Evolutionary conservation across 2,888 invertebrate species (phyloP).

Genomic region (Apotomis capreana): DNA sequence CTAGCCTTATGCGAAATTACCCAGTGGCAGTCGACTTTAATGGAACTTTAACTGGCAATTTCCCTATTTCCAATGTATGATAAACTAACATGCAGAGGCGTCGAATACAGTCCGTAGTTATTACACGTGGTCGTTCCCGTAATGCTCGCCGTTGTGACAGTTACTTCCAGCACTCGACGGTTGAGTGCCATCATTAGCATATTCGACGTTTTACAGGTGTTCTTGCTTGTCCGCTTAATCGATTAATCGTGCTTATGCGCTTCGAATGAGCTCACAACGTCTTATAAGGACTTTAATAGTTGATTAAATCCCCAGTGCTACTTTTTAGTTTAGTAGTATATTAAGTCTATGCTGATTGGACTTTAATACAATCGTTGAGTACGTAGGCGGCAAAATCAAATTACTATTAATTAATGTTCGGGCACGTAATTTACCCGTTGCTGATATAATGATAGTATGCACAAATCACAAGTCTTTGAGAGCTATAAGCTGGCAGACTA

Average conservation of each 20-base stretch:
- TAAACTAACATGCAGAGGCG: conserved; percentile 1
- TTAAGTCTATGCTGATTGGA: neutral
- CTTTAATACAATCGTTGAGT: neutral
- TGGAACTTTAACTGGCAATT: neutral
- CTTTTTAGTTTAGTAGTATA: neutral
- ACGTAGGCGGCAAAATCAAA: neutral
- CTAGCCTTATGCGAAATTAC: neutral
- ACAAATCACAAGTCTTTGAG: neutral
- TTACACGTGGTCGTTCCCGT: conserved; percentile 38
- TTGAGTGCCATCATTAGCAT: conserved; percentile 54
- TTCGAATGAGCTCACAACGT: neutral
- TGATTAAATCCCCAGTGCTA: no score
- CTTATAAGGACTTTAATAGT: no score
- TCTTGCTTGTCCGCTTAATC: conserved; percentile 34
- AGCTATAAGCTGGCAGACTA: neutral
- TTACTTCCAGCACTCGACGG: conserved; percentile 45
- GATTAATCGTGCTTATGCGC: neutral
- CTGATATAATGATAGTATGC: neutral
- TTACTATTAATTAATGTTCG: neutral
- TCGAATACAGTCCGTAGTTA: neutral
- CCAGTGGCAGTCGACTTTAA: no score
- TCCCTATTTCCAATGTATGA: neutral
- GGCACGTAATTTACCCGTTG: neutral
- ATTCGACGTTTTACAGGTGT: conserved; percentile 51
- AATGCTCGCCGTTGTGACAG: conserved; percentile 51